Percentiles rank a stretch among this genome's conserved stretches.
Conservation (phyloP, 2,113 vertebrate genomes). For the Bostrychus sinensis region DNA sequence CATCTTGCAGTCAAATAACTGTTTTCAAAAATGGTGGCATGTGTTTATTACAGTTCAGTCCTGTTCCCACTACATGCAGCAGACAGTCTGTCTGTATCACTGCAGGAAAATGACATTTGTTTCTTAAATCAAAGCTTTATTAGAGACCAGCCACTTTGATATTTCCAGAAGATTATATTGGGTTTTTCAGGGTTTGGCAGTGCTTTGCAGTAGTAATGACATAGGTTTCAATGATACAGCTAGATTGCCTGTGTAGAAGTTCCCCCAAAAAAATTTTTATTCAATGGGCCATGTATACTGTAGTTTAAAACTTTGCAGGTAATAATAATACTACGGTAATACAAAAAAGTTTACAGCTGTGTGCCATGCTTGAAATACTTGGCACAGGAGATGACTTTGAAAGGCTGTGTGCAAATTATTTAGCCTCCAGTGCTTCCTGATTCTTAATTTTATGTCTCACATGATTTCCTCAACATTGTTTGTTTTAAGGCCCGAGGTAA, state of each 20-base stretch:
- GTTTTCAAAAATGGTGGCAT: too few species aligned
- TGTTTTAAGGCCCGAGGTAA: constrained; percentile 7
- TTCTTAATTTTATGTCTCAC: constrained; percentile 22
- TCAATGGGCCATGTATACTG: too few species aligned
- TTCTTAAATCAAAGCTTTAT: background rate
- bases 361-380: background rate
- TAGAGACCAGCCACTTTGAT: background rate
- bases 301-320: too few species aligned
- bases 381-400: background rate
- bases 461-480: constrained; percentile 29
- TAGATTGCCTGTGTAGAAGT: background rate
- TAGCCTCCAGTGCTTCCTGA: background rate
- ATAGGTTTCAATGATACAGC: background rate
- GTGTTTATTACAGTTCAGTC: background rate
- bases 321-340: too few species aligned
- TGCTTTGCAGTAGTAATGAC: background rate
- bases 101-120: background rate
- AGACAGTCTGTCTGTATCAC: background rate
- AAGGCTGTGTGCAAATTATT: background rate
- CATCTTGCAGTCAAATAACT: too few species aligned
- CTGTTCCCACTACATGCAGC: background rate
- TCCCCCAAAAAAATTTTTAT: too few species aligned
- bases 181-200: background rate
- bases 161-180: background rate
- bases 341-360: too few species aligned